A percentile compares a stretch with the other conserved stretches of the same genome.
Conservation (phyloP, 2,113 vertebrate species). For the Chaenocephalus aceratus region DNA sequence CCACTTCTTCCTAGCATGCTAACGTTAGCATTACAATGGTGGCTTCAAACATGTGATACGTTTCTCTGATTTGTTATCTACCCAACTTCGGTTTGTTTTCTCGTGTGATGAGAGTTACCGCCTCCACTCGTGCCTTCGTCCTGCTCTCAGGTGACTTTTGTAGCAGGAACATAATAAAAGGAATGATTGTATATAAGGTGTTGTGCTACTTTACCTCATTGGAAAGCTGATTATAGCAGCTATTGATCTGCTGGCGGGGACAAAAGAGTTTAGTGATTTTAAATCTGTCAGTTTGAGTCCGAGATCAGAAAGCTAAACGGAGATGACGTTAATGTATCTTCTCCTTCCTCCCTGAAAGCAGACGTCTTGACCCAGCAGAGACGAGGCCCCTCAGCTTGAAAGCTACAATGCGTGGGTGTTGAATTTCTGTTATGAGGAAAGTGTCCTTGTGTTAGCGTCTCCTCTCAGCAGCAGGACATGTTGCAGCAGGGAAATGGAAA, state of each 20-base stretch:
- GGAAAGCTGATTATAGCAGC: conserved; percentile 44
- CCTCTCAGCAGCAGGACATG: background rate
- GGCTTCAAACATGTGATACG: too few relatives aligned
- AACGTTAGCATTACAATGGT: too few relatives aligned
- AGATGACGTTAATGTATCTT: conserved; percentile 1
- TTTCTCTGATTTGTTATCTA: too few relatives aligned
- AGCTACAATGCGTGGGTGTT: background rate
- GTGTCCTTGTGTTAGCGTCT: conserved; percentile 6
- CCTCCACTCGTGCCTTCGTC: background rate
- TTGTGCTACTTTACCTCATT: background rate
- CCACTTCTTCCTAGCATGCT: too few relatives aligned
- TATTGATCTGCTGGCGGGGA: conserved; percentile 53
- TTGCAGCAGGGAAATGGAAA: too few relatives aligned
- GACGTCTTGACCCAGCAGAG: background rate
- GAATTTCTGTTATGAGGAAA: background rate
- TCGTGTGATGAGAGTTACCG: too few relatives aligned
- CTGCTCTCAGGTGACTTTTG: background rate
- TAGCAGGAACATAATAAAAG: too few relatives aligned
- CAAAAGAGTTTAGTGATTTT: conserved; percentile 30
- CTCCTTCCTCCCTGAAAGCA: background rate
- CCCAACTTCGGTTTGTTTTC: too few relatives aligned
- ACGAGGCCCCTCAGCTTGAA: background rate
- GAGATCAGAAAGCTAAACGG: conserved; percentile 5
- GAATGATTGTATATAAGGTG: too few relatives aligned
- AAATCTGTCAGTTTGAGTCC: background rate